Percentiles rank a stretch among this genome's conserved stretches.
Conservation (phyloP, 2,888 invertebrate genomes). For the Ornithoptera priamus region DNA sequence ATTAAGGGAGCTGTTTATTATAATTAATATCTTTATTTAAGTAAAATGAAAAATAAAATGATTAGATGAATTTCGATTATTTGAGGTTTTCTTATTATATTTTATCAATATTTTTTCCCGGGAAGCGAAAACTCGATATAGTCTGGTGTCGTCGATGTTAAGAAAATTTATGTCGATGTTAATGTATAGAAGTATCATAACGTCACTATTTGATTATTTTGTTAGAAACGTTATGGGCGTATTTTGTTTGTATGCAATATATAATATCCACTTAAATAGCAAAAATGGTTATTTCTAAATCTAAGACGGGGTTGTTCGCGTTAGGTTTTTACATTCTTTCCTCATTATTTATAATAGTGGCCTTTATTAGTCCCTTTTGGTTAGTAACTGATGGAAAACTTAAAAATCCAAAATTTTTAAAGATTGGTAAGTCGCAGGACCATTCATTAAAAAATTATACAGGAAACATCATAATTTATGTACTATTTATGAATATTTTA, state of each 20-base stretch:
- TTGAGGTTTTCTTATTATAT: too few relatives aligned
- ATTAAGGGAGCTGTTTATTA: too few relatives aligned
- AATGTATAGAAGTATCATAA: neutral
- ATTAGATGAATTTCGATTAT: too few relatives aligned
- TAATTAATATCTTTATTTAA: too few relatives aligned
- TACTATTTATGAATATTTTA: neutral
- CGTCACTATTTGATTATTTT: neutral
- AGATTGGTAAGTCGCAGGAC: slow-evolving; percentile 82
- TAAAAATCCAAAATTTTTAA: slow-evolving; percentile 87
- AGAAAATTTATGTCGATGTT: too few relatives aligned
- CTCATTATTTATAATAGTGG: slow-evolving; percentile 86
- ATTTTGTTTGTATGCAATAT: neutral
- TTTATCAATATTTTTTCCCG: too few relatives aligned
- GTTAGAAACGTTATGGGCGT: neutral
- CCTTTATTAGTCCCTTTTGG: slow-evolving; percentile 94
- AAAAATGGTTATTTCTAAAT: slow-evolving; percentile 78
- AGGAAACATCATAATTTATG: neutral
- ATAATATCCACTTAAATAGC: neutral
- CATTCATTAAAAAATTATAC: neutral
- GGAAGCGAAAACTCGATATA: too few relatives aligned
- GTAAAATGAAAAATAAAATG: too few relatives aligned
- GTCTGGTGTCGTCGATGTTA: too few relatives aligned
- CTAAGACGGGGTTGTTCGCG: slow-evolving; percentile 83
- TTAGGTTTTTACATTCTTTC: slow-evolving; percentile 83
- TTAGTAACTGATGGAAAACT: slow-evolving; percentile 89